A percentile compares a stretch with the other conserved stretches of the same genome.
These are phyloP conservation scores for Cotesia glomerata DNA, from an alignment of 1,140 invertebrate species.

Conservation along the genomic window DNA sequence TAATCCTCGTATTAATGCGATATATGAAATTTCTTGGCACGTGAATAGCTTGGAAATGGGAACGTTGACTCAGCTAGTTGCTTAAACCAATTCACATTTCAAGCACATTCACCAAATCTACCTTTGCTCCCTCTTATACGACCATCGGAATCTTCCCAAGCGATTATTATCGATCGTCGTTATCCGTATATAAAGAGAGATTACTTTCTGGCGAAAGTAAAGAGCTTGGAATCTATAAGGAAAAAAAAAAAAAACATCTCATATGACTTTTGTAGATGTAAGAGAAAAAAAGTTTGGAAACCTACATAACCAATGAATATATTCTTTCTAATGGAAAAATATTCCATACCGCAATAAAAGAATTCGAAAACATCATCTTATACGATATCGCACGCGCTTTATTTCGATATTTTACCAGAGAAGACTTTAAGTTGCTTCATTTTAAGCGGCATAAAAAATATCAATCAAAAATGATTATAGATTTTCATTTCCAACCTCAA, in stretches of 20 bases:
- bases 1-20: constrained; percentile 44
- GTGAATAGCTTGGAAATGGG: constrained; percentile 39
- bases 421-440: no score
- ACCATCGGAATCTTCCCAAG: constrained; percentile 15
- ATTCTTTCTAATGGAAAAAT: no score
- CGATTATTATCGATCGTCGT: constrained; percentile 40
- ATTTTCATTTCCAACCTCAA: no score
- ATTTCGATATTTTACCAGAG: no score
- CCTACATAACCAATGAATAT: no score
- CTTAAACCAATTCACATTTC: constrained; percentile 42
- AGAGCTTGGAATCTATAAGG: constrained; percentile 17
- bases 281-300: no score
- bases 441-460: no score
- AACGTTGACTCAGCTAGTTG: constrained; percentile 37
- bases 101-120: constrained; percentile 36
- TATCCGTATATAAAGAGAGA: constrained; percentile 26
- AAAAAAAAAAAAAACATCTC: not conserved
- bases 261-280: not conserved
- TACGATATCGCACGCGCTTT: no score
- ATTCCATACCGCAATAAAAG: no score
- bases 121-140: constrained; percentile 4
- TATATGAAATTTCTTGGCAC: constrained; percentile 43
- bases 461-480: no score
- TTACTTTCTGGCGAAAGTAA: not conserved
- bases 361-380: no score